A percentile compares a stretch with the other conserved stretches of the same genome.
Evolutionary conservation across 2,888 invertebrate genomes (phyloP).

Genomic region (Serrognathus titanus): DNA sequence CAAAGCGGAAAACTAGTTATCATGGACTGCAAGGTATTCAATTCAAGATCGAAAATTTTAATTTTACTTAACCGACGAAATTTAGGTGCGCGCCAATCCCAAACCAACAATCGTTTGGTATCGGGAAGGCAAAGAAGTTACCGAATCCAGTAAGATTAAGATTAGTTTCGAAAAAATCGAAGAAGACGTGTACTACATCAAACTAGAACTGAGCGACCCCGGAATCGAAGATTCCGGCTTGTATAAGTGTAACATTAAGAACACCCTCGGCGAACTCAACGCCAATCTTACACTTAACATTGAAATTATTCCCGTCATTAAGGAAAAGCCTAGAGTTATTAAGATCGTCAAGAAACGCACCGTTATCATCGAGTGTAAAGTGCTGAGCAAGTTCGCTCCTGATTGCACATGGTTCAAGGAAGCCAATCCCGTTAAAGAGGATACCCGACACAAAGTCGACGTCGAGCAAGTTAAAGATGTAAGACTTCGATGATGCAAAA

Average conservation of each 20-base stretch:
- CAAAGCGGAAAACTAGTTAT: conserved; percentile 79
- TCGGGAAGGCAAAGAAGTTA: conserved; percentile 73
- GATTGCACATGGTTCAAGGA: conserved; percentile 94
- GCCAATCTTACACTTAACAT: conserved; percentile 96
- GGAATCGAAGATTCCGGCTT: conserved; percentile 94
- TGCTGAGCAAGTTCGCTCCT: conserved; percentile 90
- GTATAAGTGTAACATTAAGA: conserved; percentile 97
- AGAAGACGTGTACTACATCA: conserved; percentile 82
- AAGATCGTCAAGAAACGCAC: conserved; percentile 90
- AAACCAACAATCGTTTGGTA: conserved; percentile 82
- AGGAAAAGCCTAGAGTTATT: conserved; percentile 87
- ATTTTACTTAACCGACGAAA: conserved; percentile 36
- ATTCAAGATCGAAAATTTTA: not conserved
- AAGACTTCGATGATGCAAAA: conserved; percentile 33
- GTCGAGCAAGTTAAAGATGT: conserved; percentile 79
- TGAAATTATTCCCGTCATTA: conserved; percentile 94
- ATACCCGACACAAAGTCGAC: conserved; percentile 69
- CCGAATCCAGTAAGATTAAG: conserved; percentile 77
- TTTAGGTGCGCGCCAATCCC: conserved; percentile 60
- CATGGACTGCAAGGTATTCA: conserved; percentile 76
- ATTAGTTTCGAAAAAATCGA: conserved; percentile 69
- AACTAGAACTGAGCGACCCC: conserved; percentile 84
- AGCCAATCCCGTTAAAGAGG: conserved; percentile 71
- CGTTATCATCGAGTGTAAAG: conserved; percentile 89
- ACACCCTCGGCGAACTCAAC: conserved; percentile 92